A percentile compares a stretch with the other conserved stretches of the same genome.
Conservation (phyloP, 2,888 invertebrate species). For the Lochmaea capreae region DNA sequence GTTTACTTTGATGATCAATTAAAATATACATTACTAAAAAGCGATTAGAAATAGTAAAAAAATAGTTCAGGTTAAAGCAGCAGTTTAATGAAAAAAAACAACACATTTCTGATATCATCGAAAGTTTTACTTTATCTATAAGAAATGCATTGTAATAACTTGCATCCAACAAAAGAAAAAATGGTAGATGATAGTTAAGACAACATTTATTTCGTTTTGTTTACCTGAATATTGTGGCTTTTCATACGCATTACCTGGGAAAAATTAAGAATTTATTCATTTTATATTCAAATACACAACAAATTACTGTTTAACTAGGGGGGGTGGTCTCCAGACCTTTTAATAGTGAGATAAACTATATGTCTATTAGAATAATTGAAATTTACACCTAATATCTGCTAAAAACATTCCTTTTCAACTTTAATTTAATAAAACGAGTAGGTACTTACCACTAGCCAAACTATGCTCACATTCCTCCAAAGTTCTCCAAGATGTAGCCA, state of each 20-base stretch:
- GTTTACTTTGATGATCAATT: neutral
- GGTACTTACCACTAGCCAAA: slow-evolving; percentile 59
- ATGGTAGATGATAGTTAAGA: slow-evolving; percentile 4
- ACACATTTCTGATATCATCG: neutral
- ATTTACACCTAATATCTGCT: no score
- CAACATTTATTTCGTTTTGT: slow-evolving; percentile 11
- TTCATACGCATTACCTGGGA: slow-evolving; percentile 14
- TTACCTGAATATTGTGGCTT: slow-evolving; percentile 15
- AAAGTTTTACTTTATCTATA: neutral
- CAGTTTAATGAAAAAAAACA: neutral
- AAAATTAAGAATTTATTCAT: slow-evolving; percentile 11
- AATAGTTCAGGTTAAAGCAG: neutral
- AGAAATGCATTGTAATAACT: slow-evolving; percentile 1
- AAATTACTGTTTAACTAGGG: neutral
- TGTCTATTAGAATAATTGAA: no score
- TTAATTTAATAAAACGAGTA: no score
- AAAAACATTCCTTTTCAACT: no score
- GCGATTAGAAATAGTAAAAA: neutral
- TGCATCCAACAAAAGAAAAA: neutral
- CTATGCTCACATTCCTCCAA: slow-evolving; percentile 60
- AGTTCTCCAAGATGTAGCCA: slow-evolving; percentile 71
- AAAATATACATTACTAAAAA: slow-evolving; percentile 11
- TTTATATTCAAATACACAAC: neutral
- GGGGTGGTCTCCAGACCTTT: no score
- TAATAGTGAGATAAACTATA: no score